phyloP scores from a whole-genome alignment of 2,797 vertebrate genomes.

The Lepilemur ruficaudatus region DNA sequence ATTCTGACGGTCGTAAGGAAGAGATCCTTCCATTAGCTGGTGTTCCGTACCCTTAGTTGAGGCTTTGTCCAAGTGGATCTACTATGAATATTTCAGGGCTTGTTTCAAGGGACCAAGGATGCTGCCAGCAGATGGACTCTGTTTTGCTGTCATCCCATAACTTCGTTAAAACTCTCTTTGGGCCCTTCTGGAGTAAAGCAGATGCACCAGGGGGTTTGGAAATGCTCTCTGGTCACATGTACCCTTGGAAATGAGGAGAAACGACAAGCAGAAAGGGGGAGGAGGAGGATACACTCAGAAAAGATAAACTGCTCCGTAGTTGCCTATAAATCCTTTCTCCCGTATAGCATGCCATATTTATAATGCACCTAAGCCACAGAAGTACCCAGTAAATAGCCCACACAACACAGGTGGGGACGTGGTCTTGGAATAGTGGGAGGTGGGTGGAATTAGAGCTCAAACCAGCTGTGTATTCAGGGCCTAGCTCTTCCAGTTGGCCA shows the following conservation, averaged over 20 bases:
- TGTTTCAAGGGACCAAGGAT: not conserved
- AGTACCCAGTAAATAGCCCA: too few relatives aligned
- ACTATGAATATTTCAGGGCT: not conserved
- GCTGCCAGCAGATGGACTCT: not conserved
- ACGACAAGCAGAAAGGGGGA: not conserved
- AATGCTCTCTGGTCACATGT: not conserved
- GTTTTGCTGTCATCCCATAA: not conserved
- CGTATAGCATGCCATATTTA: not conserved
- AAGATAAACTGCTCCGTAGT: not conserved
- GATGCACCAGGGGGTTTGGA: rapidly evolving
- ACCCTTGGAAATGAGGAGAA: not conserved
- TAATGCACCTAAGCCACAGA: not conserved
- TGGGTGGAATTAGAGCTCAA: not conserved
- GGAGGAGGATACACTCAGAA: not conserved
- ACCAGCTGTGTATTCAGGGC: not conserved
- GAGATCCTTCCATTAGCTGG: not conserved
- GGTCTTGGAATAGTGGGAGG: not conserved
- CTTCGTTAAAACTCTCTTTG: not conserved
- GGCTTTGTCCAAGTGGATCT: not conserved
- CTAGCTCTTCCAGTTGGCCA: rapidly evolving
- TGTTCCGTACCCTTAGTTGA: not conserved
- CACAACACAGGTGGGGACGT: rapidly evolving
- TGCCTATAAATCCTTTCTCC: not conserved
- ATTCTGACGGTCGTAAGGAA: rapidly evolving
- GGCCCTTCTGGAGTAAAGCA: not conserved